A percentile compares a stretch with the other conserved stretches of the same genome.
These are phyloP conservation scores for Lasius fuliginosus DNA, from an alignment of 2,888 invertebrate genomes.

Conservation along the genomic window DNA sequence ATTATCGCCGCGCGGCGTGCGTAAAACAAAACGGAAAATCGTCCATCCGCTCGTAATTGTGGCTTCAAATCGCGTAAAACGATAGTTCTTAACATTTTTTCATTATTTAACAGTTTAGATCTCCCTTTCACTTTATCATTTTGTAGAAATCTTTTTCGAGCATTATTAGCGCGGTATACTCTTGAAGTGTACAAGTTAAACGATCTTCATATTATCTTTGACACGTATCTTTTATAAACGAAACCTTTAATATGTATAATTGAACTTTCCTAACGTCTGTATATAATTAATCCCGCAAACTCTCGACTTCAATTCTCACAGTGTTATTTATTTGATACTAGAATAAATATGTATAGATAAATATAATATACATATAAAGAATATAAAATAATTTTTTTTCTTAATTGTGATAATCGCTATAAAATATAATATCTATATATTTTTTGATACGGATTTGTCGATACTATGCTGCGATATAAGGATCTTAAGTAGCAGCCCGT, in stretches of 20 bases:
- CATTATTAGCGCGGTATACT: slow-evolving; percentile 13
- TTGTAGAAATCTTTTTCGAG: neutral
- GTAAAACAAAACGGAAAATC: slow-evolving; percentile 64
- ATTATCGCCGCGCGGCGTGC: slow-evolving; percentile 55
- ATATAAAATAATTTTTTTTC: neutral
- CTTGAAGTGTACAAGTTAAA: slow-evolving; percentile 10
- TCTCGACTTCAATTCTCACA: slow-evolving; percentile 5
- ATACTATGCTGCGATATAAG: slow-evolving; percentile 14
- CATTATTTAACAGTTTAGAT: neutral
- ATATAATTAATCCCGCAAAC: neutral
- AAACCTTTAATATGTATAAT: neutral
- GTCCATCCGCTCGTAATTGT: slow-evolving; percentile 47
- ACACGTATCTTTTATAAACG: neutral
- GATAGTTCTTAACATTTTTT: slow-evolving; percentile 28
- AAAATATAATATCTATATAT: neutral
- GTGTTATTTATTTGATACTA: neutral
- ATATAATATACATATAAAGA: neutral
- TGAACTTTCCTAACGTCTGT: neutral
- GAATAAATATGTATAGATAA: neutral
- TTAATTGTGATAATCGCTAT: neutral
- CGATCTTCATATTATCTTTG: slow-evolving; percentile 23
- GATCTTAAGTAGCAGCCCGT: slow-evolving; percentile 20
- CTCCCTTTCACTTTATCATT: slow-evolving; percentile 45
- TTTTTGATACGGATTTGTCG: slow-evolving; percentile 10
- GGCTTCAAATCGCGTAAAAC: slow-evolving; percentile 17